Base-by-base conservation (phyloP, 2,888 invertebrate species). In the Heteromurus nitidus region DNA sequence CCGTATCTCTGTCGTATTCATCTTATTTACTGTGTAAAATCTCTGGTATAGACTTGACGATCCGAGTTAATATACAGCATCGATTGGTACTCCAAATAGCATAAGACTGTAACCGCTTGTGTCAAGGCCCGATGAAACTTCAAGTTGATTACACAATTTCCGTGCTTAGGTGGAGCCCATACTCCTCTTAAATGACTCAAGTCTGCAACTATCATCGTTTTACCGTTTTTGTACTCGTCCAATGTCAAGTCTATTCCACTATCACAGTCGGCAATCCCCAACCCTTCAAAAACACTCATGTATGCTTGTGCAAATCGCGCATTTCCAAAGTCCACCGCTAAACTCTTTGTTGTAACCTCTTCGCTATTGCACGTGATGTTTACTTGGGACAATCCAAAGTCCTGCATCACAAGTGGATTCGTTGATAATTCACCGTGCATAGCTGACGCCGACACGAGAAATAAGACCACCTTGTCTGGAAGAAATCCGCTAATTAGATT, bases 61-160 rank as follows among this genome's bases (percentile, higher is more conserved):
- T 73, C 24, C 1, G 47, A 76, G 44, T 83, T 67, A 22, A 86
- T 81, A 36, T 76, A 64, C 22, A 85, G 22, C 0, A 67, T 24
- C 11, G 74, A 55, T 42, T 60, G 75, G 68, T 82, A 82, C n/a
- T 84, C 84, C 0, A 67, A 28, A 60, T 83, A 83, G 3, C 67
- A 31, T 0, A 85, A 13, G 0, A 79, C 79, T 11, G 80, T 82
- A 24, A 85, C 5, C 20, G 83, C 80, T n/a, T 69, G 28, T 0
- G 67, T n/a, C 0, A 62, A 22, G 0, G 76, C 67, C 0, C 16
- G 50, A 11, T 65, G 42, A 22, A 86, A 86, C 16, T 74, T 69
- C 1, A 86, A 20, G 24, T 76, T 42, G 1, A 83, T 69, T 7
- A 44, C 28, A 26, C 65, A 22, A 36, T 79, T 74, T 11, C 82